Base-by-base conservation (phyloP, 2,797 vertebrate genomes). In the Erpetoichthys calabaricus region DNA sequence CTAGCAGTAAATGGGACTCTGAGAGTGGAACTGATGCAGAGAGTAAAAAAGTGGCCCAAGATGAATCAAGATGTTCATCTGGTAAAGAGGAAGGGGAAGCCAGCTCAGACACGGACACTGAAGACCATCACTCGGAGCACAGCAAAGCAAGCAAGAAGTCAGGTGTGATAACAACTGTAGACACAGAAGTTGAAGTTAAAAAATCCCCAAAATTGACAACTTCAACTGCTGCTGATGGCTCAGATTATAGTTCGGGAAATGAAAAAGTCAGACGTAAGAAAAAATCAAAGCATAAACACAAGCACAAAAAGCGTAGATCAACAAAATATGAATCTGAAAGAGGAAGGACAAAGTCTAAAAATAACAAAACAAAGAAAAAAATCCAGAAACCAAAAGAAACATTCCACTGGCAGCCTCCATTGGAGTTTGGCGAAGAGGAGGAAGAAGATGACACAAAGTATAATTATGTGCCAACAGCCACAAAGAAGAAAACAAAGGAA, bases 1-100 rank as follows among this genome's bases (percentile, higher is more conserved):
- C 73, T 2, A 68, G 71, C 3, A 80, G 81, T 45, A 90, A 81
- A 8, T 94, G 90, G 90, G 90, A 94, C 70, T 94, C 92, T 0
- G 91, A 90, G 45, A 91, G 89, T 0, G 88, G 92, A 45, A 80
- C 86, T 0, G 90, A 92, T 68, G 80, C 79, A 49, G 62, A 75
- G 45, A 62, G 70, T 4, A 61, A 59, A 46, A 80, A 65, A 60
- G 68, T 6, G 3, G 63, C 53, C 0, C 74, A 70, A 51, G 71
- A 61, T 8, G 73, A 71, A 45, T 70, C 76, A 25, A 76, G 67
- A 44, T 64, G 60, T 1, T 67, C 81, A 42, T 95, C 91, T 44
- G 79, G 90, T 57, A 98, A 94, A 75, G 95, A 98, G 60, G 96
- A 98, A 77, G 96, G 96, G 1, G 94, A 98, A 63, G 93, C 94